Evolutionary conservation across 2,797 vertebrate genomes (phyloP).

Genomic region (Danio albolineatus): DNA sequence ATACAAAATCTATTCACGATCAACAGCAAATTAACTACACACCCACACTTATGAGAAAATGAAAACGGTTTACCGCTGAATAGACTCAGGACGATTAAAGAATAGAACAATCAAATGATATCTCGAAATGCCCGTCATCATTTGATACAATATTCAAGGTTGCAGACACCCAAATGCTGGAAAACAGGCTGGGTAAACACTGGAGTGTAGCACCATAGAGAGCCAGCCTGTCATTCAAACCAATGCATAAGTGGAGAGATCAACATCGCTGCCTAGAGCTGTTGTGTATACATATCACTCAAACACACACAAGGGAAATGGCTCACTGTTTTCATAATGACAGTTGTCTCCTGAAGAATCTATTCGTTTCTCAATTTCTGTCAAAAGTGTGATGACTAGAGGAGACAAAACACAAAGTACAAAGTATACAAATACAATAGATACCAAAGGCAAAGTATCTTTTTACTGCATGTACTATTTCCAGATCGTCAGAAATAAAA

Average conservation of each 20-base stretch:
- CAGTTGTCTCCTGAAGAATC: background rate
- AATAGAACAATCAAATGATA: background rate
- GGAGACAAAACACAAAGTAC: background rate
- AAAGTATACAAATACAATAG: background rate
- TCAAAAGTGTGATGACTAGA: background rate
- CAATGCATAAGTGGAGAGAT: constrained; percentile 2
- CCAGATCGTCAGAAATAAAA: no score
- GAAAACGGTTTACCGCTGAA: background rate
- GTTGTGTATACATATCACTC: background rate
- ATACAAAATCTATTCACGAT: constrained; percentile 3
- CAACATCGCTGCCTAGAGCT: background rate
- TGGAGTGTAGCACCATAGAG: background rate
- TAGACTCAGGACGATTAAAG: background rate
- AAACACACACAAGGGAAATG: background rate
- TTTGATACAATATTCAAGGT: constrained; percentile 58
- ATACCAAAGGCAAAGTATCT: background rate
- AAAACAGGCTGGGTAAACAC: constrained; percentile 55
- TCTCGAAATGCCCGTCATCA: background rate
- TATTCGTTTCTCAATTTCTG: background rate
- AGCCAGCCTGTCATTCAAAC: constrained; percentile 9
- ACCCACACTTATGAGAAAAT: background rate
- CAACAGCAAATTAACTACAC: background rate
- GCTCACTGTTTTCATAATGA: background rate
- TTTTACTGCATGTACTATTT: no score
- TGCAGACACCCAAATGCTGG: constrained; percentile 57